Base-by-base conservation (phyloP, 1,140 invertebrate species). In the Bombyx mandarina region DNA sequence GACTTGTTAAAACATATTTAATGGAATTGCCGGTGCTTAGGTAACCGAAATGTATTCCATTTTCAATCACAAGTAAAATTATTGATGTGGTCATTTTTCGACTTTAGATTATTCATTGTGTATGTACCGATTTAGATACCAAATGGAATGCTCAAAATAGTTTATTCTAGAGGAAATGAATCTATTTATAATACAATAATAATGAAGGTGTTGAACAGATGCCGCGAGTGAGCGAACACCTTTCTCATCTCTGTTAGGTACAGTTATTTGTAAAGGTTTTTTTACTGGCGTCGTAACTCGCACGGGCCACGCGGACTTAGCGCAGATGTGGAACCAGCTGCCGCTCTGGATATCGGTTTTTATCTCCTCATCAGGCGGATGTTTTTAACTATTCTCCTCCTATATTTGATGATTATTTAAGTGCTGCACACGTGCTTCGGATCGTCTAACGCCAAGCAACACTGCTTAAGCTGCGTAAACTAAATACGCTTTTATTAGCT, bases 271-370 rank as follows among this genome's bases (percentile, higher is more conserved):
- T 61, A 60, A 62, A 59, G 63, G 53, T 60, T 71, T 75, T 75
- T 77, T 76, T 54, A 9, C 45, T 18, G 22, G 53, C 6, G 53
- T 35, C 53, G 10, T 54, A 47, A 1, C 45, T 12, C 45, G 44
- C n/a, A 12, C 54, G 22, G 53, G 52, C 60, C 73, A 74, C 73
- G 71, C 72, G 61, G 71, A 69, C 66, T 56, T 67, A 66, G 66
- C 71, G 76, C 81, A 86, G 79, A 82, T 84, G 82, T 61, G 61
- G 66, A 51, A 60, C 67, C 82, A 83, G 81, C 82, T 82, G 82
- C 71, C 71, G 67, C 52, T 57, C 22, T 60, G 63, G 60, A 75
- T 71, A 66, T 62, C 71, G 51, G 66, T 61, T 69, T 74, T 77
- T 86, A 79, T 82, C 76, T 79, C 68, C 67, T 59, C 57, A 62